Evolutionary conservation across 30 jellyfish, hydroid and myxozoan species (phyloP), one percentile per base, ranked within the genome.

Genomic region (Aurelia aurita): DNA sequence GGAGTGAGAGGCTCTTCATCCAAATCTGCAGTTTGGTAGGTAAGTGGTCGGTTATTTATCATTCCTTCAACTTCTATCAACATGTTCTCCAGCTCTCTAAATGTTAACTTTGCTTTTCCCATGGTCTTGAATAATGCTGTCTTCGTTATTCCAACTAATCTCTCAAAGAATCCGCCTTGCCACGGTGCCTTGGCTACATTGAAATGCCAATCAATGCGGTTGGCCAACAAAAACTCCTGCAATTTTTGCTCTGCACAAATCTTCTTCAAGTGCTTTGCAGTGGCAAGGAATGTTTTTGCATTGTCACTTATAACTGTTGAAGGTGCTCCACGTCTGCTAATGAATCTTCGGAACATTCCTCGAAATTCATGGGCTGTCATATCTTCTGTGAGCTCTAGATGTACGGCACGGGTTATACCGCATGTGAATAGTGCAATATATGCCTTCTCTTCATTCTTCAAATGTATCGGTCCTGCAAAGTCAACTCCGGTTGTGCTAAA

Each of bases 401-500:
- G 57, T 43, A 78, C 89, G 9, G 89, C 89, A 44, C 79, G 79
- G 82, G 68, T 59, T 28, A 62, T 44, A 1, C 70, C 53, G 27
- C 89, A 76, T 22, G 79, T 76, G 62, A 53, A 76, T n/a, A 76
- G 79, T 23, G 88, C 88, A 9, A 76, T 28, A 76, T 76, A 76
- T 31, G 62, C 62, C 62, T 76, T 76, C 79, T 55, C 58, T 27
- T 75, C 60, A 29, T 23, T 55, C 58, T 75, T 55, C 29, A 55
- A n/a, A 28, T 21, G 28, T 47, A 55, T 15, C 29, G 87, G 87
- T 23, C 87, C 87, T 7, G 87, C 87, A 54, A 75, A 75, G 27
- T 75, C 87, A 5, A 75, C 23, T 29, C 58, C 82, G 43, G 79
- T 47, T 8, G 58, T 75, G 21, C 68, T 28, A 75, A 75, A 75